phyloP scores from a whole-genome alignment of 2,113 vertebrate genomes.

The Callaeas wilsoni region DNA sequence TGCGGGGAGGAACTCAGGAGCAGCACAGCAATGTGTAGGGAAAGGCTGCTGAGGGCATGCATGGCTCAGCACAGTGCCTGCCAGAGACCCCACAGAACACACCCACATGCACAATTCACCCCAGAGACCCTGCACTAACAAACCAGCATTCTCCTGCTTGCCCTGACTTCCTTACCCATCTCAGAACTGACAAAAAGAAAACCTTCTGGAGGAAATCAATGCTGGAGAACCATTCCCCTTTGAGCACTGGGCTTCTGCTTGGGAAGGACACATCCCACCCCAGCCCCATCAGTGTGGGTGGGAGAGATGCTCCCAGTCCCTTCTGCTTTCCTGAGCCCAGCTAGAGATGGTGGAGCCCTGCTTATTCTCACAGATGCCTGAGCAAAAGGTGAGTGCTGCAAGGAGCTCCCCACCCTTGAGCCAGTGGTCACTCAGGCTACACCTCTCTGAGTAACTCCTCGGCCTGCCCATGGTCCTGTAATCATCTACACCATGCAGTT shows the following conservation, averaged over 20 bases:
- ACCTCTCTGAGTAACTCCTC: not conserved
- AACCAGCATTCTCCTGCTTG: not conserved
- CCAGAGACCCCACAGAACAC: not conserved
- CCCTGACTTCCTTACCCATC: not conserved
- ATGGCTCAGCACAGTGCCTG: not conserved
- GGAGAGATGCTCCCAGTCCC: not conserved
- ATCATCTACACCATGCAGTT: fast-evolving
- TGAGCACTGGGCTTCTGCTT: not conserved
- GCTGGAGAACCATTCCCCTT: not conserved
- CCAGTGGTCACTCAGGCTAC: not conserved
- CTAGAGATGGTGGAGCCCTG: not conserved
- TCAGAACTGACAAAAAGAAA: not conserved
- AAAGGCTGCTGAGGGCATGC: not conserved
- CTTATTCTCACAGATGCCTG: not conserved
- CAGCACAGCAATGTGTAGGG: not conserved
- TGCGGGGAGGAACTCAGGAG: not conserved
- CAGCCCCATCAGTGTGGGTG: fast-evolving
- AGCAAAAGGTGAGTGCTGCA: not conserved
- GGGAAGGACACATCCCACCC: fast-evolving
- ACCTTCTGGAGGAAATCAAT: not conserved
- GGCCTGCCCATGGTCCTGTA: not conserved
- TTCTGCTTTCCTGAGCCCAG: not conserved
- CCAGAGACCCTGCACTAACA: not conserved
- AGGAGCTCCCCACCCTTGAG: not conserved
- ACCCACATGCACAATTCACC: not conserved